phyloP scores from a whole-genome alignment of 2,888 invertebrate genomes.

The Xanthorhoe designata region DNA sequence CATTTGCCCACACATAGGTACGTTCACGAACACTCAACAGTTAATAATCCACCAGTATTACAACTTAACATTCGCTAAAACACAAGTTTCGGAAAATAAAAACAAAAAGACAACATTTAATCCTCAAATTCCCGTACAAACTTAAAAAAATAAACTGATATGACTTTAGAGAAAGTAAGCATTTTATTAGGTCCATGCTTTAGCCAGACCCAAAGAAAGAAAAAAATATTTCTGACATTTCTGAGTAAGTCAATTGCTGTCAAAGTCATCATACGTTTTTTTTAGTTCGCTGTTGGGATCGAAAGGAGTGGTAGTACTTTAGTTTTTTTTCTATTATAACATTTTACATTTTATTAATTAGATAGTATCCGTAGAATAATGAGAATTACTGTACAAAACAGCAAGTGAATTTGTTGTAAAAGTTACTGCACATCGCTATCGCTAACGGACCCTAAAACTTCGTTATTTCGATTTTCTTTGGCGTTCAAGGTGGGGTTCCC shows the following conservation, averaged over 20 bases:
- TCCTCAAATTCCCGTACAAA: too few relatives aligned
- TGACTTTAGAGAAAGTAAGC: too few relatives aligned
- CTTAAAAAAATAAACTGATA: too few relatives aligned
- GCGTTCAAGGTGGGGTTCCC: slow-evolving; percentile 18
- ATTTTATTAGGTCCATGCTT: too few relatives aligned
- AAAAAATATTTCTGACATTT: too few relatives aligned
- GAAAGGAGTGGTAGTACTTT: background rate
- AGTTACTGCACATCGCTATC: background rate
- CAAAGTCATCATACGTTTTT: background rate
- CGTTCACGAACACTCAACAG: too few relatives aligned
- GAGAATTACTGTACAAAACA: background rate
- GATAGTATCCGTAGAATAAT: background rate
- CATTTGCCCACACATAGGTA: too few relatives aligned
- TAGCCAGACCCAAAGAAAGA: too few relatives aligned
- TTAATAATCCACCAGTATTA: too few relatives aligned
- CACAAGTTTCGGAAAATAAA: too few relatives aligned
- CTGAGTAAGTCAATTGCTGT: background rate
- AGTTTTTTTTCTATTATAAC: background rate
- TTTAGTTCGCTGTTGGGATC: background rate
- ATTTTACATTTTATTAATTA: background rate
- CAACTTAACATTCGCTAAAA: too few relatives aligned
- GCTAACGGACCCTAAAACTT: slow-evolving; percentile 1
- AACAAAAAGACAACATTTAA: too few relatives aligned
- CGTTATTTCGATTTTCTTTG: slow-evolving; percentile 3
- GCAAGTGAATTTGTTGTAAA: background rate